Evolutionary conservation across 2,113 vertebrate species (phyloP), one percentile per base, ranked within the genome.

Genomic region (Prunella fulvescens): DNA sequence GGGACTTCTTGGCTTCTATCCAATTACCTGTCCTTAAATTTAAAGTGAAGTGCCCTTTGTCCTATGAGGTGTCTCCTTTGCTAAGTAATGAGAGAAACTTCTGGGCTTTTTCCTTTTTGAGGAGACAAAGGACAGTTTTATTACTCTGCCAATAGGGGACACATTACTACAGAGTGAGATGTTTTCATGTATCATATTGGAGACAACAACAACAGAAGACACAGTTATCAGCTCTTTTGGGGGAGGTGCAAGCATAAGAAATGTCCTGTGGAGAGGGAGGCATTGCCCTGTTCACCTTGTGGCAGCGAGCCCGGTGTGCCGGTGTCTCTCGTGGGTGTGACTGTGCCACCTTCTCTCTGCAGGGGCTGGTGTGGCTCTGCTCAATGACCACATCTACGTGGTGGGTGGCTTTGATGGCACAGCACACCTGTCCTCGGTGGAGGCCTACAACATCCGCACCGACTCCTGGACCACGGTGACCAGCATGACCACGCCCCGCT

Each of bases 331-430:
- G 0, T 2, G 39, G 73, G 2, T 23, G 35, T 76, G 25, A 53
- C 87, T 17, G 40, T 51, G 74, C 33, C 18, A 0, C 44, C 64
- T 26, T 76, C 37, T 95, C 26, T 53, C 65, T 16, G 9, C 92
- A 99, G 99, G 99, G 71, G 99, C 99, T 5, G 99, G 99, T 24
- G 99, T 99, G 87, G 99, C 99, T 33, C 97, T 99, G 83, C 98
- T 99, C 76, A 99, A 99, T 37, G 99, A 99, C 97, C 99, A 99
- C 87, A 99, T 99, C 78, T 99, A 99, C 7, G 99, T 99, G 5
- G 99, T 99, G 15, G 99, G 99, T 10, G 99, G 99, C 7, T 99
- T 99, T 50, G 99, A 99, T 81, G 99, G 99, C 9, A 99, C 99
- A 0, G 99, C 99, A 2, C 99, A 99, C 88, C 98, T 99, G 3